A percentile compares a stretch with the other conserved stretches of the same genome.
phyloP scores from a whole-genome alignment of 2,113 vertebrate species.

The Oryzias javanicus region DNA sequence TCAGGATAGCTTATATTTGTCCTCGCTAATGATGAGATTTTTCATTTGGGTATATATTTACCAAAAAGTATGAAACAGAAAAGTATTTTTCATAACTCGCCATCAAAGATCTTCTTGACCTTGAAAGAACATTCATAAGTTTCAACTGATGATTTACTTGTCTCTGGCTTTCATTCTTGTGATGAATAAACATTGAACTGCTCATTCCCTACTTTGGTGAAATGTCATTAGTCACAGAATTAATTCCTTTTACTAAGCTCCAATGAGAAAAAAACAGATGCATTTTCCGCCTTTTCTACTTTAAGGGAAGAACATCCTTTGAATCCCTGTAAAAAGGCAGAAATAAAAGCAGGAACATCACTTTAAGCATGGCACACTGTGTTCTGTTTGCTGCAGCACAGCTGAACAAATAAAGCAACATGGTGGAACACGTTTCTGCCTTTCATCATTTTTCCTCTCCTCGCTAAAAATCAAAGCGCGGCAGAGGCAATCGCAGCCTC shows the following conservation, averaged over 20 bases:
- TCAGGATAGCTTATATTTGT: too few relatives aligned
- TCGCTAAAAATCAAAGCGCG: constrained; percentile 17
- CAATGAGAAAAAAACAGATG: background rate
- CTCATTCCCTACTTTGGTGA: constrained; percentile 11
- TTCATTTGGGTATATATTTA: too few relatives aligned
- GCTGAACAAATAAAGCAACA: constrained; percentile 21
- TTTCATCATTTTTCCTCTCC: constrained; percentile 30
- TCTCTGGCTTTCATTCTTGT: constrained; percentile 6
- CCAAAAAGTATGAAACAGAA: too few relatives aligned
- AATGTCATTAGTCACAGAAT: too few relatives aligned
- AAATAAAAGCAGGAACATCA: constrained; percentile 9
- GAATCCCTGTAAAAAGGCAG: constrained; percentile 1
- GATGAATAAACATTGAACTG: constrained; percentile 20
- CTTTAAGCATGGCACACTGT: background rate
- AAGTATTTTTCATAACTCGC: constrained; percentile 18
- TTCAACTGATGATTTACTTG: constrained; percentile 12
- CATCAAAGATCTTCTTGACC: constrained; percentile 24
- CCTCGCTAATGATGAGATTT: too few relatives aligned
- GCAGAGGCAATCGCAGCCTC: constrained; percentile 37
- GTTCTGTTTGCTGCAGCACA: background rate
- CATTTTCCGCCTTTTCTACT: background rate
- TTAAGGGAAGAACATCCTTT: background rate
- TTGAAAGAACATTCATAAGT: constrained; percentile 26
- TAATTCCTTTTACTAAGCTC: background rate
- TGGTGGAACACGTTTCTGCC: constrained; percentile 4